phyloP scores from a whole-genome alignment of 2,113 vertebrate species.

The Herpetotheres cachinnans region DNA sequence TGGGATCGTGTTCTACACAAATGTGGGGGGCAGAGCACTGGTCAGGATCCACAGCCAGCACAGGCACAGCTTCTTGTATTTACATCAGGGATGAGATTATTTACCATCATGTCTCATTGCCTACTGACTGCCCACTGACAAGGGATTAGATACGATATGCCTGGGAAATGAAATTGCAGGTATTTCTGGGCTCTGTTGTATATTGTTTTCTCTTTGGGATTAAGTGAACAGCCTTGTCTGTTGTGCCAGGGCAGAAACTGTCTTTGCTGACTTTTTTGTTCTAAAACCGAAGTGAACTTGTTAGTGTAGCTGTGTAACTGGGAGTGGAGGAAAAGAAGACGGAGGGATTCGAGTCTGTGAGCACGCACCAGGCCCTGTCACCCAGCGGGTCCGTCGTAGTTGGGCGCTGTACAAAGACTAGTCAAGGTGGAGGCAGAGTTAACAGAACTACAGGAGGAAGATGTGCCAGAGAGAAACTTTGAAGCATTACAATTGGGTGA shows the following conservation, averaged over 20 bases:
- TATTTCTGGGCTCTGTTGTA: not conserved
- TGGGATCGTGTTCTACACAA: not conserved
- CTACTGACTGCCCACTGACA: not conserved
- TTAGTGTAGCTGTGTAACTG: not conserved
- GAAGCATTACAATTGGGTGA: not conserved
- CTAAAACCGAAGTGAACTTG: not conserved
- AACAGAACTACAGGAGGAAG: not conserved
- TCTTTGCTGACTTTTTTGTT: not conserved
- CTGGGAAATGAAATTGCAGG: not conserved
- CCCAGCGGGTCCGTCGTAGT: accelerated
- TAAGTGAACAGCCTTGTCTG: not conserved
- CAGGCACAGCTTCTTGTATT: not conserved
- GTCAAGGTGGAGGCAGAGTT: not conserved
- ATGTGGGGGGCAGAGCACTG: not conserved
- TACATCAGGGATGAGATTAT: not conserved
- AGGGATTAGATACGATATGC: not conserved
- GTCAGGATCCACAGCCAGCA: not conserved
- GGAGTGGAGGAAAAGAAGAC: not conserved
- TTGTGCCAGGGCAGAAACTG: not conserved
- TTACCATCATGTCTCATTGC: not conserved
- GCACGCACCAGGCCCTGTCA: accelerated
- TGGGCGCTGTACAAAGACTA: not conserved
- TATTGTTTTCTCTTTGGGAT: not conserved
- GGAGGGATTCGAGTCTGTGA: not conserved
- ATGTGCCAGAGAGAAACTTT: accelerated